A percentile compares a stretch with the other conserved stretches of the same genome.
Evolutionary conservation across 2,113 vertebrate genomes (phyloP).

Genomic region (Delphinapterus leucas): DNA sequence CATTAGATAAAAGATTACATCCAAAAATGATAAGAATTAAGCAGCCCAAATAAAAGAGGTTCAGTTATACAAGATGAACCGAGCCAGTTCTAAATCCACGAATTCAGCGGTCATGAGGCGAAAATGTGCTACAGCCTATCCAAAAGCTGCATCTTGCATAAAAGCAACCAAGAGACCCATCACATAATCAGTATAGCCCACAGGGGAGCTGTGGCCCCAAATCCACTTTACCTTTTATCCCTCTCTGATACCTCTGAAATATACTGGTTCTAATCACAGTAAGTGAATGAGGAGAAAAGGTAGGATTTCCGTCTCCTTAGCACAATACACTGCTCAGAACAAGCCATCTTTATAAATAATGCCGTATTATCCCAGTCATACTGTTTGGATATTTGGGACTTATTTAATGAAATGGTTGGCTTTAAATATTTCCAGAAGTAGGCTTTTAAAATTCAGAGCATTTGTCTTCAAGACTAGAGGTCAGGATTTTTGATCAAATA

Average conservation of each 20-base stretch:
- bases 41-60: neutral
- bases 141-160: neutral
- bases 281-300: neutral
- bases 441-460: constrained; percentile 40
- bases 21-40: neutral
- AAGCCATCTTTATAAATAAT: constrained; percentile 23
- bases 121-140: neutral
- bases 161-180: too few species aligned
- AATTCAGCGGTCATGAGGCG: accelerated
- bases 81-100: neutral
- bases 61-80: neutral
- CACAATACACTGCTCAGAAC: neutral
- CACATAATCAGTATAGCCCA: accelerated
- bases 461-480: neutral
- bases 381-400: neutral
- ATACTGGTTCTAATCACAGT: neutral
- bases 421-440: constrained; percentile 25
- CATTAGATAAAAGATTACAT: neutral
- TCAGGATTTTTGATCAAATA: neutral
- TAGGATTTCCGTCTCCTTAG: neutral
- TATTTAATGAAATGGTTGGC: neutral
- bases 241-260: neutral
- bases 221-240: neutral
- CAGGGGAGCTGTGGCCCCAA: neutral
- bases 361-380: neutral